These are phyloP conservation scores for Megaceryle torquata DNA, from an alignment of 2,113 vertebrate species.

Conservation along the genomic window DNA sequence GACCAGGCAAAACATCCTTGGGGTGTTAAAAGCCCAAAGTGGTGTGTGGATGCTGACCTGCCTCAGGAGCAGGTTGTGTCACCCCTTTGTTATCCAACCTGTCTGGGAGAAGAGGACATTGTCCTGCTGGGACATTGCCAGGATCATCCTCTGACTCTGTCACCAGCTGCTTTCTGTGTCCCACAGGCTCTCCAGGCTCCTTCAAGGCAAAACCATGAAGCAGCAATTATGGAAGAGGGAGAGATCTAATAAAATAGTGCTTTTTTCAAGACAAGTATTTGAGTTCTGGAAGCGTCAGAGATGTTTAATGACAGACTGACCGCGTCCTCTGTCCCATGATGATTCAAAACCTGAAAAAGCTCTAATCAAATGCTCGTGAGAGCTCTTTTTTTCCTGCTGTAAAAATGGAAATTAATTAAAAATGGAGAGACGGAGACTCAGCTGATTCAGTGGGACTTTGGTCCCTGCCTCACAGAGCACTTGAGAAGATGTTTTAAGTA, in stretches of 20 bases:
- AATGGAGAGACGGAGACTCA: not conserved
- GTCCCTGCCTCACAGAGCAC: not conserved
- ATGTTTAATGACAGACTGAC: not conserved
- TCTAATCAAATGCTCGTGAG: not conserved
- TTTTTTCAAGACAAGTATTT: not conserved
- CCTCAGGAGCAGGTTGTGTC: not conserved
- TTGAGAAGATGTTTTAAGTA: not conserved
- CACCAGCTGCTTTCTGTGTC: not conserved
- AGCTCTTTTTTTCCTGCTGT: not conserved
- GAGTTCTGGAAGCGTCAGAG: not conserved
- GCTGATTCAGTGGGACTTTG: conserved; percentile 11
- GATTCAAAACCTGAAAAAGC: not conserved
- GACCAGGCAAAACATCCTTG: not conserved
- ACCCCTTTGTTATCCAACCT: not conserved
- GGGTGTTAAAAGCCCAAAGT: not conserved
- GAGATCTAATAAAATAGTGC: not conserved
- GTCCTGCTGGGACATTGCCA: not conserved
- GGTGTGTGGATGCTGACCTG: not conserved
- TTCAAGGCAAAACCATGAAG: not conserved
- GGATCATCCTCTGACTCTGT: not conserved
- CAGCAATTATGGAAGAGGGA: not conserved
- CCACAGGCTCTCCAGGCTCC: not conserved
- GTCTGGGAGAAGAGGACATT: not conserved
- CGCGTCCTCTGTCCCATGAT: not conserved
- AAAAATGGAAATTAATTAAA: conserved; percentile 27